Percentiles rank a stretch among this genome's conserved stretches.
phyloP scores from a whole-genome alignment of 2,113 vertebrate genomes.

The Lanius collurio region DNA sequence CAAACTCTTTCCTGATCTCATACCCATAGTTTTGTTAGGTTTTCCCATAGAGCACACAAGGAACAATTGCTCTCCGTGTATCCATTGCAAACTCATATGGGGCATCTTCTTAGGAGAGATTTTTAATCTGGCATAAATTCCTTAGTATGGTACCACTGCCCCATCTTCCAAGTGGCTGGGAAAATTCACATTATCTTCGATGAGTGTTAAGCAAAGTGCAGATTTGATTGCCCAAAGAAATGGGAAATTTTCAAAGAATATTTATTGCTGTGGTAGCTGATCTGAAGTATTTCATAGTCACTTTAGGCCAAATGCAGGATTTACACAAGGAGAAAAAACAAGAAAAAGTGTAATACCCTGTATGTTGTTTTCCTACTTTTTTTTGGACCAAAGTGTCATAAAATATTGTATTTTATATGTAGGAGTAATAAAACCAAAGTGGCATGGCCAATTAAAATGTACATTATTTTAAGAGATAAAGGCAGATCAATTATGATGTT shows the following conservation, averaged over 20 bases:
- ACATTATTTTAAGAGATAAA: not conserved
- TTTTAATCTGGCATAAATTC: not conserved
- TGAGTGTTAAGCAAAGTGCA: not conserved
- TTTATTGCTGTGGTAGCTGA: not conserved
- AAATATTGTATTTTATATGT: not conserved
- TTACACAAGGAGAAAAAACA: not conserved
- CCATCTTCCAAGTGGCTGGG: not conserved
- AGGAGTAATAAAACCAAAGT: not conserved
- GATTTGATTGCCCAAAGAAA: not conserved
- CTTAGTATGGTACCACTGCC: not conserved
- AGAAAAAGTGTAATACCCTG: not conserved
- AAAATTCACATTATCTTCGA: not conserved
- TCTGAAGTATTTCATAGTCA: not conserved
- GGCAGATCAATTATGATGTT: not conserved
- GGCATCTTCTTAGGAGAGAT: not conserved
- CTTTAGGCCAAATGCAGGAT: not conserved
- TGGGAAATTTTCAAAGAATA: not conserved
- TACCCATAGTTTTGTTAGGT: not conserved
- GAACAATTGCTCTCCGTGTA: not conserved
- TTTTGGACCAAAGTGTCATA: not conserved
- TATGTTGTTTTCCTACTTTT: not conserved
- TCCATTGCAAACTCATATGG: not conserved
- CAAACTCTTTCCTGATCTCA: not conserved
- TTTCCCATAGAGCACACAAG: not conserved
- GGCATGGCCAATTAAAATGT: not conserved